A percentile compares a stretch with the other conserved stretches of the same genome.
phyloP scores from a whole-genome alignment of 2,888 invertebrate species.

The Nomada goodeniana region DNA sequence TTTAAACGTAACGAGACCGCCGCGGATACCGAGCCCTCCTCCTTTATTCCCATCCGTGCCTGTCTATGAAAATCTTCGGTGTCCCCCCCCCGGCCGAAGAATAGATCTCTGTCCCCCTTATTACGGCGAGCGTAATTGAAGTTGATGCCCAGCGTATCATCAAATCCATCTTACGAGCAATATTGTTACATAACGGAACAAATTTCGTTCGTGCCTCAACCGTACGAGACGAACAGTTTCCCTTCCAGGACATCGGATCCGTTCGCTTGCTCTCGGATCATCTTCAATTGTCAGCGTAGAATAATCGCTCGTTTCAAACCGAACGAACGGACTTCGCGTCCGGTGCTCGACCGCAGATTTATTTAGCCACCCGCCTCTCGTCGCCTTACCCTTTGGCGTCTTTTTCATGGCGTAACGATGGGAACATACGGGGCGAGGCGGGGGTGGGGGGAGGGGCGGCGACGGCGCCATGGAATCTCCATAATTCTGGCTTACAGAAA shows the following conservation, averaged over 20 bases:
- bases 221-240: too few species aligned
- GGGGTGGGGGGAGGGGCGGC: conserved; percentile 39
- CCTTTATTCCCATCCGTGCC: conserved; percentile 48
- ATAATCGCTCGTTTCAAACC: conserved; percentile 60
- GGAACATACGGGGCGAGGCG: conserved; percentile 40
- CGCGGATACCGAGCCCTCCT: conserved; percentile 64
- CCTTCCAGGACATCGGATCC: not conserved
- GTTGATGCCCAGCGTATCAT: conserved; percentile 54
- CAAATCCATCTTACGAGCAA: too few species aligned
- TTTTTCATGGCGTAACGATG: conserved; percentile 62
- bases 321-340: conserved; percentile 56
- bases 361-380: conserved; percentile 33
- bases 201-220: not conserved
- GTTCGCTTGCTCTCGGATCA: conserved; percentile 18
- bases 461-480: conserved; percentile 77
- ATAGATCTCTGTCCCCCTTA: conserved; percentile 54
- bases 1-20: conserved; percentile 66
- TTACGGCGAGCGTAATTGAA: conserved; percentile 64
- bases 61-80: conserved; percentile 37
- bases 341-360: conserved; percentile 3
- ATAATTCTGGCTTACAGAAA: conserved; percentile 83
- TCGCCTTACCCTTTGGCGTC: conserved; percentile 48
- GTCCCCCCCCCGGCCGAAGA: conserved; percentile 37
- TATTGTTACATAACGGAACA: not conserved
- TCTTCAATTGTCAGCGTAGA: conserved; percentile 67